Evolutionary conservation across 2,113 vertebrate genomes (phyloP).

Genomic region (Rhinolophus ferrumequinum): DNA sequence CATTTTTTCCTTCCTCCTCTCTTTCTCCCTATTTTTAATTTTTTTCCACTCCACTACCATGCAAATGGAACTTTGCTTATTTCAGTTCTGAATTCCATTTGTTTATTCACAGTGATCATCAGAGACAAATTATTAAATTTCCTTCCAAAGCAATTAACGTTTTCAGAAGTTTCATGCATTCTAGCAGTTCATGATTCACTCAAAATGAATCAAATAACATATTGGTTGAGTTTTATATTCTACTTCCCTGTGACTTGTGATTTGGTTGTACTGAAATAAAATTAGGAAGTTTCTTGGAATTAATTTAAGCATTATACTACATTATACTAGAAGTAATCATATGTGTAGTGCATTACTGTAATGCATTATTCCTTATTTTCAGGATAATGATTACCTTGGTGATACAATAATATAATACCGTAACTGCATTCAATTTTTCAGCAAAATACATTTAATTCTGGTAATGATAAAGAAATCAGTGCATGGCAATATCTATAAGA

Average conservation of each 20-base stretch:
- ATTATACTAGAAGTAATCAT: conserved; percentile 71
- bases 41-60: neutral
- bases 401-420: conserved; percentile 60
- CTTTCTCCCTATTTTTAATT: neutral
- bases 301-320: conserved; percentile 71
- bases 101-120: conserved; percentile 38
- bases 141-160: conserved; percentile 53
- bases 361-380: conserved; percentile 70
- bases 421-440: conserved; percentile 64
- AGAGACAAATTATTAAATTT: conserved; percentile 63
- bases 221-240: conserved; percentile 63
- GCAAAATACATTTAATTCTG: conserved; percentile 65
- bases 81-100: conserved; percentile 29
- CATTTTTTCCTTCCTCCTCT: neutral
- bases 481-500: neutral
- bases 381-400: conserved; percentile 64
- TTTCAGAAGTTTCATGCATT: conserved; percentile 61
- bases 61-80: conserved; percentile 1
- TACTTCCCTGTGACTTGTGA: conserved; percentile 51
- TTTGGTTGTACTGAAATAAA: conserved; percentile 70
- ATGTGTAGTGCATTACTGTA: conserved; percentile 60
- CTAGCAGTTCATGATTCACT: conserved; percentile 60
- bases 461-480: conserved; percentile 53
- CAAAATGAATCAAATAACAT: conserved; percentile 70
- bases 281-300: conserved; percentile 75